phyloP scores from a whole-genome alignment of 2,888 invertebrate genomes.

The Stratiomys singularior region DNA sequence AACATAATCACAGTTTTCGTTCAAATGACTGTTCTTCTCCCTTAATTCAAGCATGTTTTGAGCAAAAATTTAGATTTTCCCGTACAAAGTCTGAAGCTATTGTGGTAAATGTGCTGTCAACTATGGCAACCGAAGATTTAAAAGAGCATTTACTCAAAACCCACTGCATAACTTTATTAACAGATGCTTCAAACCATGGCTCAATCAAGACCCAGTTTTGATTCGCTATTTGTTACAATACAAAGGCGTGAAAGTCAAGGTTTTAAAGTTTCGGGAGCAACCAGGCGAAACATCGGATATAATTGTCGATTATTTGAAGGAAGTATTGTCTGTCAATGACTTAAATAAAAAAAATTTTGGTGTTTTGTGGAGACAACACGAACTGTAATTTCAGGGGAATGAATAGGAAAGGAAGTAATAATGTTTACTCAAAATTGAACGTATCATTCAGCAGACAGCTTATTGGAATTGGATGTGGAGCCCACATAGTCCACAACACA shows the following conservation, averaged over 20 bases:
- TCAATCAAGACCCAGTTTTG: slow-evolving; percentile 18
- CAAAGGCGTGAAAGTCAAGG: not conserved
- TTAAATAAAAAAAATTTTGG: not conserved
- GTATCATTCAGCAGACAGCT: slow-evolving; percentile 50
- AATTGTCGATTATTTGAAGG: slow-evolving; percentile 28
- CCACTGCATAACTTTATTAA: slow-evolving; percentile 50
- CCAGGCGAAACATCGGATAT: slow-evolving; percentile 27
- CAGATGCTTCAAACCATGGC: slow-evolving; percentile 47
- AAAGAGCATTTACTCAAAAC: too few relatives aligned
- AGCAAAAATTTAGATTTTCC: too few relatives aligned
- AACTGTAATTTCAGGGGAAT: slow-evolving; percentile 55
- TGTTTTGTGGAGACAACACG: slow-evolving; percentile 51
- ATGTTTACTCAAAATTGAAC: slow-evolving; percentile 52
- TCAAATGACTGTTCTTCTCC: too few relatives aligned
- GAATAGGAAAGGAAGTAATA: slow-evolving; percentile 52
- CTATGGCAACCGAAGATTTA: too few relatives aligned
- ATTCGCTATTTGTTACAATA: slow-evolving; percentile 10
- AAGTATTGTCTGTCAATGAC: slow-evolving; percentile 2
- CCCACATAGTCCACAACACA: slow-evolving; percentile 51
- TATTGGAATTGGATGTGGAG: slow-evolving; percentile 55
- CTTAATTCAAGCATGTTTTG: too few relatives aligned
- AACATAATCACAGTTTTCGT: too few relatives aligned
- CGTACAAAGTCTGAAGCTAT: slow-evolving; percentile 50
- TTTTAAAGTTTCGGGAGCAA: slow-evolving; percentile 12
- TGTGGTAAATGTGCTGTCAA: too few relatives aligned